These are phyloP conservation scores for Semibalanus balanoides DNA, from an alignment of 1,140 invertebrate genomes.

Conservation along the genomic window DNA sequence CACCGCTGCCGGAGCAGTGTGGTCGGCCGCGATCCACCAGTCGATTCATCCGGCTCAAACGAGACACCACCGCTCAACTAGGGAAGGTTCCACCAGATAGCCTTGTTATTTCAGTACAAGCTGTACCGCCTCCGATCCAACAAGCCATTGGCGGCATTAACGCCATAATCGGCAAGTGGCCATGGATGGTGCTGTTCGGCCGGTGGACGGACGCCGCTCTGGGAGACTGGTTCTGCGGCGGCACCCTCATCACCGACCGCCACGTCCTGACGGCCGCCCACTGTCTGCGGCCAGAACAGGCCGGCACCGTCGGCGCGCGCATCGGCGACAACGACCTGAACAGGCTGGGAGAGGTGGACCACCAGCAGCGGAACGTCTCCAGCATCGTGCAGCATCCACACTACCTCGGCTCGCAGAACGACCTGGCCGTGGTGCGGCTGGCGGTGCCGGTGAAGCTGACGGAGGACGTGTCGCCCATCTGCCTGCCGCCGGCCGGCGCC, in stretches of 20 bases:
- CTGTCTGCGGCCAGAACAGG: slow-evolving; percentile 56
- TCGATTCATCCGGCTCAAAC: background rate
- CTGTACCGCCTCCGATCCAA: background rate
- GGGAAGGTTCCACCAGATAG: no score
- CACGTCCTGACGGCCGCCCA: slow-evolving; percentile 80
- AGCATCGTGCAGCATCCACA: slow-evolving; percentile 32
- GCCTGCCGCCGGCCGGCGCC: slow-evolving; percentile 43
- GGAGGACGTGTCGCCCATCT: slow-evolving; percentile 39
- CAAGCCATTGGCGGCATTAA: slow-evolving; percentile 11
- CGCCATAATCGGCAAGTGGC: slow-evolving; percentile 10
- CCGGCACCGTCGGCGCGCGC: slow-evolving; percentile 65
- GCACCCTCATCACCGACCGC: slow-evolving; percentile 65
- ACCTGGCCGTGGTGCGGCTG: slow-evolving; percentile 48
- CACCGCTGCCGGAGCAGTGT: background rate
- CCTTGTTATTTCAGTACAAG: no score
- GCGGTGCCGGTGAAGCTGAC: slow-evolving; percentile 35
- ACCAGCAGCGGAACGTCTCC: slow-evolving; percentile 11
- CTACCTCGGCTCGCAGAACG: slow-evolving; percentile 25
- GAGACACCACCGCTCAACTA: no score
- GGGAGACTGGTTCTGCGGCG: slow-evolving; percentile 53
- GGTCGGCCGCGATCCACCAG: background rate
- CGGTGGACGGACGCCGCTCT: background rate
- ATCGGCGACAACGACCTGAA: slow-evolving; percentile 46
- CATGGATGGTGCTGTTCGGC: slow-evolving; percentile 12
- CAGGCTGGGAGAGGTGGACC: slow-evolving; percentile 1